phyloP scores from a whole-genome alignment of 2,797 vertebrate species.

The Tokudaia muenninki region DNA sequence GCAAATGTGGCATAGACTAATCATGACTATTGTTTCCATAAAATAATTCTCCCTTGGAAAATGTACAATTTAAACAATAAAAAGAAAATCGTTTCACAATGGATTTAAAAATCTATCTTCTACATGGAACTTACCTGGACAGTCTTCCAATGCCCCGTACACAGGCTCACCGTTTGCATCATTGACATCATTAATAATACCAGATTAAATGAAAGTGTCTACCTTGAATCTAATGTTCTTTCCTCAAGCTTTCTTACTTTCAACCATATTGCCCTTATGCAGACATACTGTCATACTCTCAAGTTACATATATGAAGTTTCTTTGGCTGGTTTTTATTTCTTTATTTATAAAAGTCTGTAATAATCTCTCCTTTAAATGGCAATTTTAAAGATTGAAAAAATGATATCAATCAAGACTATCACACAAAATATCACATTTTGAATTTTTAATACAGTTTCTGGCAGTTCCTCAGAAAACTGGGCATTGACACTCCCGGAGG shows the following conservation, averaged over 20 bases:
- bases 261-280: not conserved
- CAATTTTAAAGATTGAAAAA: conserved; percentile 16
- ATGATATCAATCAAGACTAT: conserved; percentile 8
- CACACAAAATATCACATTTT: not conserved
- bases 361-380: not conserved
- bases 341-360: not conserved
- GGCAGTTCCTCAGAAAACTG: too few species aligned
- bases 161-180: not conserved
- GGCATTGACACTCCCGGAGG: too few species aligned
- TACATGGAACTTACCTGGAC: not conserved
- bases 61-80: not conserved
- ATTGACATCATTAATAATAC: not conserved
- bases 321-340: not conserved
- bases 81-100: not conserved
- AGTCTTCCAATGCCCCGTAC: not conserved
- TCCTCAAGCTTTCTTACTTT: conserved; percentile 2
- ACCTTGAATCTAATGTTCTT: not conserved
- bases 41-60: not conserved
- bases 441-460: not conserved
- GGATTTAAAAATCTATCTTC: not conserved
- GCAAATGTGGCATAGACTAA: not conserved
- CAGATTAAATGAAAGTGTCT: not conserved
- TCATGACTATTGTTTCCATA: not conserved
- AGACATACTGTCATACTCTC: not conserved
- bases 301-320: not conserved